Conservation (phyloP, 1,140 invertebrate genomes). For the Temnothorax curvispinosus region DNA sequence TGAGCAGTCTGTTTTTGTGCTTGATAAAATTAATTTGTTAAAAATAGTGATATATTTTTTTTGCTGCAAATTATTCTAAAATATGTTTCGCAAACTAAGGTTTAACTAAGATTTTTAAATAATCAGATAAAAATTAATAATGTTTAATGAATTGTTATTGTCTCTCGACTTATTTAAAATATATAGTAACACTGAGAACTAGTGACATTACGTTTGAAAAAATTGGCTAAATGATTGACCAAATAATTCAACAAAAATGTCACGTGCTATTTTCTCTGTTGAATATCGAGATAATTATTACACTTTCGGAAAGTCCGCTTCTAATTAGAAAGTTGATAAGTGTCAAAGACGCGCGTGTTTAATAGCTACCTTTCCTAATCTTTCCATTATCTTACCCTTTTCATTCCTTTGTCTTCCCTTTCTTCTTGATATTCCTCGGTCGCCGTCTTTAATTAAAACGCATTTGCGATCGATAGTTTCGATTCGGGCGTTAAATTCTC, state of each 20-base stretch:
- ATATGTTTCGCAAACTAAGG: background rate
- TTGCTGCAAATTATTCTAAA: background rate
- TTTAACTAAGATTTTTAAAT: background rate
- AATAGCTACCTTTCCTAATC: conserved; percentile 4
- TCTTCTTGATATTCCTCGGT: background rate
- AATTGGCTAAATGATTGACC: background rate
- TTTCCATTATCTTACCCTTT: background rate
- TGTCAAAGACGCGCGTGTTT: conserved; percentile 13
- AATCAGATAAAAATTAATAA: background rate
- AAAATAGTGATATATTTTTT: background rate
- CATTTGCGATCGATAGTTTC: conserved; percentile 34
- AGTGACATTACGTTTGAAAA: background rate
- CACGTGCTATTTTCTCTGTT: background rate
- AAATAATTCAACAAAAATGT: background rate
- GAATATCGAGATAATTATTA: conserved; percentile 20
- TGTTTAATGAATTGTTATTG: background rate
- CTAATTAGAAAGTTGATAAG: conserved; percentile 2
- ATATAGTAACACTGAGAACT: background rate
- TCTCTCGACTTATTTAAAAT: background rate
- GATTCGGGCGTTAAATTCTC: conserved; percentile 26
- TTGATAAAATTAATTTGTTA: background rate
- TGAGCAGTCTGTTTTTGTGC: background rate
- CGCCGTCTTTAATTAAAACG: conserved; percentile 57
- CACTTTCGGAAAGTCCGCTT: background rate
- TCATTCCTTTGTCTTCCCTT: background rate